Evolutionary conservation across 1,140 invertebrate species (phyloP).

Genomic region (Pseudobourletiella spinata): DNA sequence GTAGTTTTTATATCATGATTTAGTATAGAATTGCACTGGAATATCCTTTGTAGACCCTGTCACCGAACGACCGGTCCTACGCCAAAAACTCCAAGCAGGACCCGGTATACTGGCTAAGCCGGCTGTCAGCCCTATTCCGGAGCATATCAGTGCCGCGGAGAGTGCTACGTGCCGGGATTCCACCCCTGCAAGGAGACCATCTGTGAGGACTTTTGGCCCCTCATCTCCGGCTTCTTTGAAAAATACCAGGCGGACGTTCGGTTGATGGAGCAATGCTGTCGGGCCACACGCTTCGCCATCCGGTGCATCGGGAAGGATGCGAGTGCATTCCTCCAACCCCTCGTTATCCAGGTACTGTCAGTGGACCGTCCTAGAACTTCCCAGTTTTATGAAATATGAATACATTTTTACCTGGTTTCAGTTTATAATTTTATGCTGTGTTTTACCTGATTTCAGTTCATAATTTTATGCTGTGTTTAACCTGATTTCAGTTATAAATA

Average conservation of each 20-base stretch:
- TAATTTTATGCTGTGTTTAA: constrained; percentile 16
- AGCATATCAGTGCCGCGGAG: constrained; percentile 52
- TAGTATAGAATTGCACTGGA: too few species aligned
- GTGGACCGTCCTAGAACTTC: too few species aligned
- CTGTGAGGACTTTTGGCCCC: constrained; percentile 71
- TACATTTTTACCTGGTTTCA: too few species aligned
- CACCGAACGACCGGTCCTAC: constrained; percentile 27
- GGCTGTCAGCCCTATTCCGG: constrained; percentile 80
- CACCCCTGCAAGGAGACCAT: constrained; percentile 78
- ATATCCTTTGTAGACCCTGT: neutral
- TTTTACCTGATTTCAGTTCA: too few species aligned
- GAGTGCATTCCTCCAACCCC: constrained; percentile 61
- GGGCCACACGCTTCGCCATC: constrained; percentile 79
- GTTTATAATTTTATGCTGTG: too few species aligned
- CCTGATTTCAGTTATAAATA: too few species aligned
- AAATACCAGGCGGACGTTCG: constrained; percentile 72
- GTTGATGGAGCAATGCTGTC: constrained; percentile 84
- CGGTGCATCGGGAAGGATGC: constrained; percentile 74
- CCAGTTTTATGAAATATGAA: too few species aligned
- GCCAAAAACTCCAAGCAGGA: constrained; percentile 53
- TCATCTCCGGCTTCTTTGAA: constrained; percentile 64
- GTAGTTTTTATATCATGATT: too few species aligned
- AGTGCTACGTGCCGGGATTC: constrained; percentile 44
- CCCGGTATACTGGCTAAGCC: constrained; percentile 87
- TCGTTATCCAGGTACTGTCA: constrained; percentile 71